Conservation (phyloP, 2,113 vertebrate genomes). For the Trematocara zebra region DNA sequence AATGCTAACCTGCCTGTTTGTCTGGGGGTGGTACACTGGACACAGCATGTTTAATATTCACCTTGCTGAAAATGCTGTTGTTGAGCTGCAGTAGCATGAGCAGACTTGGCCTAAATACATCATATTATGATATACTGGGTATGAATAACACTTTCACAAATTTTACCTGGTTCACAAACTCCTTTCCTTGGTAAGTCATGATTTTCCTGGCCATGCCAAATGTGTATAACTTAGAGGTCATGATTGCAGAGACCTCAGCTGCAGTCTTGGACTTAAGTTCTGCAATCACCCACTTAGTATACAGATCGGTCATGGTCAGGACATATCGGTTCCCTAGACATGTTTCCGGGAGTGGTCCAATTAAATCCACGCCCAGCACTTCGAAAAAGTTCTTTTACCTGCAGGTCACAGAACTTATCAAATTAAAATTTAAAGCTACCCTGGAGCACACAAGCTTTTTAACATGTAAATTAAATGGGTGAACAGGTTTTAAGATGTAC, state of each 20-base stretch:
- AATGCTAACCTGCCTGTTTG: accelerated
- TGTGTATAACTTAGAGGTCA: accelerated
- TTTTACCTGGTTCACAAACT: background rate
- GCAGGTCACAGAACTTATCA: background rate
- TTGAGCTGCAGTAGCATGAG: accelerated
- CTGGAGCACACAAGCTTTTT: background rate
- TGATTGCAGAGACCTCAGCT: background rate
- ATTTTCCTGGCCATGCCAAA: background rate
- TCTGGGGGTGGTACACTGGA: accelerated
- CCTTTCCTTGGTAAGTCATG: background rate
- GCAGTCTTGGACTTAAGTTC: background rate
- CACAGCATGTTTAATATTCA: background rate
- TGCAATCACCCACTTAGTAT: background rate
- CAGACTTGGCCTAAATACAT: background rate
- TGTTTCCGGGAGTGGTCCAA: background rate
- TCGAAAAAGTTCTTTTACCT: accelerated
- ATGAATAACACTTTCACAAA: background rate
- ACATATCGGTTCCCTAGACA: background rate
- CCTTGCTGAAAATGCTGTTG: accelerated
- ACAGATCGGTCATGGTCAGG: background rate
- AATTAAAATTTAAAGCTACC: background rate
- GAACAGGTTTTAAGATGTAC: background rate
- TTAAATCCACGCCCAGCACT: background rate
- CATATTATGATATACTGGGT: too few relatives aligned
- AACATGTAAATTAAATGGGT: background rate